Conservation (phyloP, 1,140 invertebrate species). For the Pachyrhynchus sulphureomaculatus region DNA sequence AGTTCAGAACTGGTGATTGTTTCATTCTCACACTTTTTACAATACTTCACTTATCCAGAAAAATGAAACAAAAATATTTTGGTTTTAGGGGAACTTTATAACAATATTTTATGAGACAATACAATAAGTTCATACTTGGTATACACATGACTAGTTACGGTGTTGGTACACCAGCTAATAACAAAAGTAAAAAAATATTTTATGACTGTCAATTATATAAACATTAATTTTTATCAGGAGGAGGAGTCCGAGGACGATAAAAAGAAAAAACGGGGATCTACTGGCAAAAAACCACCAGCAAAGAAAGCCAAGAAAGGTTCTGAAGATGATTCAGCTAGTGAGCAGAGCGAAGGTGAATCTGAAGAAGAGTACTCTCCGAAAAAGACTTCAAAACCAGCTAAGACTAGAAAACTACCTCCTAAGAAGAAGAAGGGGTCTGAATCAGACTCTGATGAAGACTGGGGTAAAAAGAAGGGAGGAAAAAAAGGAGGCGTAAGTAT, state of each 20-base stretch:
- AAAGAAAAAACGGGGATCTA: constrained; percentile 60
- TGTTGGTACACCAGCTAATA: no score
- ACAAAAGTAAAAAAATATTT: no score
- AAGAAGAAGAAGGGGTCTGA: constrained; percentile 75
- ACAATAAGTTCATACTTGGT: no score
- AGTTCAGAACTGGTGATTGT: no score
- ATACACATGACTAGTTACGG: no score
- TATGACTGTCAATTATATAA: no score
- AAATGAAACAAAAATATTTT: no score
- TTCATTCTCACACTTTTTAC: no score
- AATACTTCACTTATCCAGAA: no score
- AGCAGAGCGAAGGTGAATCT: constrained; percentile 63
- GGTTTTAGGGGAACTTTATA: no score
- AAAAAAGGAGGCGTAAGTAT: constrained; percentile 50
- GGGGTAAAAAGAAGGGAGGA: constrained; percentile 65
- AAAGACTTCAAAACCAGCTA: constrained; percentile 56
- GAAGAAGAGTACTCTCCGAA: constrained; percentile 71
- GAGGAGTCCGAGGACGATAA: constrained; percentile 60
- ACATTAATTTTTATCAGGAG: constrained; percentile 45
- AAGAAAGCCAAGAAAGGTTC: constrained; percentile 62
- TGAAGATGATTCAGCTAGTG: constrained; percentile 62
- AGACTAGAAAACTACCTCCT: constrained; percentile 51
- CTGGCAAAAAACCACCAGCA: constrained; percentile 57
- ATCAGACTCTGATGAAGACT: constrained; percentile 76
- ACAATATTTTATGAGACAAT: no score